A percentile compares a stretch with the other conserved stretches of the same genome.
Conservation (phyloP, 2,113 vertebrate species). For the Pterocles orientalis region DNA sequence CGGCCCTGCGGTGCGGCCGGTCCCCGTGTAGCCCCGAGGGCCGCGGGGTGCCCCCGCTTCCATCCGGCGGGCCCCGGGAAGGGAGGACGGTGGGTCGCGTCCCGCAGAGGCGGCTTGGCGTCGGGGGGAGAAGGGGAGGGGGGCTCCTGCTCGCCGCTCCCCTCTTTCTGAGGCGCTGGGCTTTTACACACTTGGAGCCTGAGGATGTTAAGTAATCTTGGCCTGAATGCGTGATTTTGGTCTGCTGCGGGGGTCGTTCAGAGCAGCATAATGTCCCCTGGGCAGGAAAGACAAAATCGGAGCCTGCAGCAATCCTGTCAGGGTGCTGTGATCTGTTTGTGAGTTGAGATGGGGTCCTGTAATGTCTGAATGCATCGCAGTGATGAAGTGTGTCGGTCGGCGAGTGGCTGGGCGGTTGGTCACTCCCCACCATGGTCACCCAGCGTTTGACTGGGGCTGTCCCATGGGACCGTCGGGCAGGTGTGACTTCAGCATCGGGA, state of each 20-base stretch:
- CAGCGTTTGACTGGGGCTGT: background rate
- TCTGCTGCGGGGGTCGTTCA: background rate
- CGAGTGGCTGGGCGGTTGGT: background rate
- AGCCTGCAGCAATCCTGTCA: background rate
- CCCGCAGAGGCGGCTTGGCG: background rate
- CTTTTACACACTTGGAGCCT: background rate
- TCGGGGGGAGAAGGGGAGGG: background rate
- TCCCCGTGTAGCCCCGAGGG: background rate
- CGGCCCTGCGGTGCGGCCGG: background rate
- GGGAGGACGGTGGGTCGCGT: background rate
- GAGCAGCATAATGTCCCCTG: background rate
- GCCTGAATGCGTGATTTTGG: background rate
- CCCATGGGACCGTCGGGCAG: fast-evolving
- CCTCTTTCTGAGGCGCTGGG: background rate
- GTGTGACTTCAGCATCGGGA: background rate
- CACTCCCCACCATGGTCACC: background rate
- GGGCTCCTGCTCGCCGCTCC: background rate
- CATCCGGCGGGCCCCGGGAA: background rate
- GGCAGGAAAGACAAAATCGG: background rate
- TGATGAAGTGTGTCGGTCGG: background rate
- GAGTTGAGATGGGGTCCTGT: background rate
- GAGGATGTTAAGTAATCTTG: background rate
- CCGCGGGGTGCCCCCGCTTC: background rate
- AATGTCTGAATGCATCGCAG: too few species aligned
- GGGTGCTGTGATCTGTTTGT: background rate